A percentile compares a stretch with the other conserved stretches of the same genome.
Evolutionary conservation across 2,113 vertebrate genomes (phyloP).

Genomic region (Psophia crepitans): DNA sequence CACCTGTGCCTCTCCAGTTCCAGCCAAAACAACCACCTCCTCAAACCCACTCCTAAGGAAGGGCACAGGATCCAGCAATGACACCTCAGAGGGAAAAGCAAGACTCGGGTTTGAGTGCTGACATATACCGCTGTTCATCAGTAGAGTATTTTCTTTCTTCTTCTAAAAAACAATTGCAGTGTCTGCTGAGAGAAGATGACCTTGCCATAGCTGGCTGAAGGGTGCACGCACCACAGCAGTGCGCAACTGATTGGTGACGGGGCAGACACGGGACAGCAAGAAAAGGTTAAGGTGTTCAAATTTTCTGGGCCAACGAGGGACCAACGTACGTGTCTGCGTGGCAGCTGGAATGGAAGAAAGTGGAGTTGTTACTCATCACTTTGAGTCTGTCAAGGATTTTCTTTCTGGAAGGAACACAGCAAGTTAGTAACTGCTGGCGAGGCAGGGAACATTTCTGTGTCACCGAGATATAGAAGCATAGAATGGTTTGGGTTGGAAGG

Average conservation of each 20-base stretch:
- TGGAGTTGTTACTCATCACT: background rate
- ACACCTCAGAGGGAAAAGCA: constrained; percentile 17
- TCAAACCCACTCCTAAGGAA: constrained; percentile 55
- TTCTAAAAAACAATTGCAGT: background rate
- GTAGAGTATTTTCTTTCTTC: background rate
- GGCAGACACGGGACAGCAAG: background rate
- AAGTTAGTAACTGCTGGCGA: background rate
- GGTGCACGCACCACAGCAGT: background rate
- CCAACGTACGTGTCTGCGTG: rapidly evolving
- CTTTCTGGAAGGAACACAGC: constrained; percentile 12
- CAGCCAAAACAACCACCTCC: constrained; percentile 69
- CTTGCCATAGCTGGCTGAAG: background rate
- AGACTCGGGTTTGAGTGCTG: background rate
- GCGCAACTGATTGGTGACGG: background rate
- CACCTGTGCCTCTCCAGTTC: constrained; percentile 66
- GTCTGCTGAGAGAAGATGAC: background rate
- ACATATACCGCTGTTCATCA: background rate
- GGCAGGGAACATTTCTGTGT: background rate
- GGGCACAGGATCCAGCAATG: constrained; percentile 49
- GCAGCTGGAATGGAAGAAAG: constrained; percentile 12
- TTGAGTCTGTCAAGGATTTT: constrained; percentile 28
- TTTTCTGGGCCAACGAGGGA: background rate
- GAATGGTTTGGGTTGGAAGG: no score
- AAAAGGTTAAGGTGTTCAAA: background rate
- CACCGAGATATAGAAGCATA: background rate